Percentiles rank a stretch among this genome's conserved stretches.
Evolutionary conservation across 1,140 invertebrate genomes (phyloP).

Genomic region (Elymnias hypermnestra): DNA sequence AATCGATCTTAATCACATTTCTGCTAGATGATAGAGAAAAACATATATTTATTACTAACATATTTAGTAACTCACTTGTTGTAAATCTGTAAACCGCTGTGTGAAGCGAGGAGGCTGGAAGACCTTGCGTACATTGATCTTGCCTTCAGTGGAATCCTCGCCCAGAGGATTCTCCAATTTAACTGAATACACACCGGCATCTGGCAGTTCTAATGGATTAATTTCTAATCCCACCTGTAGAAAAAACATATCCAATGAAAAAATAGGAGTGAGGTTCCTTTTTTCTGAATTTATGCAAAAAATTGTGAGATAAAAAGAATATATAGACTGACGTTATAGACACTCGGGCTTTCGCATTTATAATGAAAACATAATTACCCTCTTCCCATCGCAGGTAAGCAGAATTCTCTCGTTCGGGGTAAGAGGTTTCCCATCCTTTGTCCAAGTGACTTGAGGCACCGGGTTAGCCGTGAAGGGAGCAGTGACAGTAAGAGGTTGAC

Average conservation of each 20-base stretch:
- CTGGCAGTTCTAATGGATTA: constrained; percentile 80
- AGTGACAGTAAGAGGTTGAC: constrained; percentile 79
- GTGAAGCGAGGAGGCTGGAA: constrained; percentile 88
- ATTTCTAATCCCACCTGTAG: constrained; percentile 84
- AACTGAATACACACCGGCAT: constrained; percentile 88
- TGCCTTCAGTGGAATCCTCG: constrained; percentile 80
- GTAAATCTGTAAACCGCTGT: constrained; percentile 88
- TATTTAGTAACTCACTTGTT: constrained; percentile 78
- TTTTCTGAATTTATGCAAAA: neutral
- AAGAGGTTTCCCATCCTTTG: constrained; percentile 84
- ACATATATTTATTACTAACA: too few relatives aligned
- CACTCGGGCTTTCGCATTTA: too few relatives aligned
- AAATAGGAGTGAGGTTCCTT: too few relatives aligned
- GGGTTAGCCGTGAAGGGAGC: constrained; percentile 90
- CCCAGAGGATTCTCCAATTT: constrained; percentile 86
- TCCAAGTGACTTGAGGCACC: constrained; percentile 89
- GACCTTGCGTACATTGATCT: constrained; percentile 86
- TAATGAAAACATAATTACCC: constrained; percentile 64
- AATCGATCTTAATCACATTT: too few relatives aligned
- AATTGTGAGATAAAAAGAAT: neutral
- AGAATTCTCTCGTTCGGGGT: constrained; percentile 79
- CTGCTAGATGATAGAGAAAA: too few relatives aligned
- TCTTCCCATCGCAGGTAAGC: constrained; percentile 88
- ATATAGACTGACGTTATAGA: too few relatives aligned
- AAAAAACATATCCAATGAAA: neutral